Evolutionary conservation across 2,797 vertebrate genomes (phyloP).

Genomic region (Columba guinea): DNA sequence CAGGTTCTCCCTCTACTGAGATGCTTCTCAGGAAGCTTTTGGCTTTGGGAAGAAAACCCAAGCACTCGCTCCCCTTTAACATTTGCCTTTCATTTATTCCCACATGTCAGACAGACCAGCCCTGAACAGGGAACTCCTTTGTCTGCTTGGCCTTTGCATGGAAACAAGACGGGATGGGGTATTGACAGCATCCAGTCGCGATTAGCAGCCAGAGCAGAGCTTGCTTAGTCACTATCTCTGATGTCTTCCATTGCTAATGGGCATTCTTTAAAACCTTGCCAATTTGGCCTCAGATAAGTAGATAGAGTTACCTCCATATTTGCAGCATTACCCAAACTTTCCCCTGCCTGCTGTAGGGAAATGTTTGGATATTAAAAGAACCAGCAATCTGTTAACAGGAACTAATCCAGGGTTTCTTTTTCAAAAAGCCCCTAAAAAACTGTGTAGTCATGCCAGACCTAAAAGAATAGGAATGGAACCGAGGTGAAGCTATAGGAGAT

Average conservation of each 20-base stretch:
- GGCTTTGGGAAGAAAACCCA: neutral
- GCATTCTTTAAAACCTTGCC: neutral
- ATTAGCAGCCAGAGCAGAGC: neutral
- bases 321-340: conserved; percentile 2
- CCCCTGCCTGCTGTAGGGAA: neutral
- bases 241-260: neutral
- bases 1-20: neutral
- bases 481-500: fast-evolving
- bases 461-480: fast-evolving
- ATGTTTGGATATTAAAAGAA: neutral
- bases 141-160: neutral
- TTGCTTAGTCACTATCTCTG: neutral
- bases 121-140: neutral
- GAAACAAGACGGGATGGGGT: neutral
- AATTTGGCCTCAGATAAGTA: neutral
- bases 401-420: neutral
- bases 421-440: neutral
- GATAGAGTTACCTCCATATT: neutral
- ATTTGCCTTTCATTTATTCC: neutral
- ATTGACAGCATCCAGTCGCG: neutral
- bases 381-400: neutral
- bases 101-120: neutral
- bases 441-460: fast-evolving
- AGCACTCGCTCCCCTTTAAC: neutral
- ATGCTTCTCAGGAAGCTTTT: neutral